phyloP scores from a whole-genome alignment of 2,113 vertebrate species.

The Pseudopipra pipra region DNA sequence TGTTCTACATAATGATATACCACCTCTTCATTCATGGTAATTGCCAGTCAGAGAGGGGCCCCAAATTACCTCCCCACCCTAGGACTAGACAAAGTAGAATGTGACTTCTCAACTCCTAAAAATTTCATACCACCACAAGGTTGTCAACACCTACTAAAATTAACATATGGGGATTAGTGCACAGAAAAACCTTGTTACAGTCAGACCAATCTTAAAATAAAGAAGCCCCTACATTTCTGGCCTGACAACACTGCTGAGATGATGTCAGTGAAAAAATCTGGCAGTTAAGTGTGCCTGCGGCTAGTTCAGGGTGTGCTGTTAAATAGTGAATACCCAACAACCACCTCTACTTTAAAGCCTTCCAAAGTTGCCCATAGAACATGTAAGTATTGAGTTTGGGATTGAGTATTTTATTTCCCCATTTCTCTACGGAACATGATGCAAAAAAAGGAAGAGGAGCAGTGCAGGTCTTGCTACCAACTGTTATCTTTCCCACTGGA shows the following conservation, averaged over 20 bases:
- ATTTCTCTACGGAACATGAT: neutral
- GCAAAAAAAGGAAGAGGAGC: neutral
- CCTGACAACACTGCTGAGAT: neutral
- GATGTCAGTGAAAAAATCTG: neutral
- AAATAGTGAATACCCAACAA: neutral
- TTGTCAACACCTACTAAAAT: neutral
- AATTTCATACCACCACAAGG: neutral
- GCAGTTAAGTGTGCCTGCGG: neutral
- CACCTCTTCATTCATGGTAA: neutral
- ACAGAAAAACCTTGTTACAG: neutral
- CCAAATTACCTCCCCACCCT: neutral
- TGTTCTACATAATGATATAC: neutral
- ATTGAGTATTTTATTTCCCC: neutral
- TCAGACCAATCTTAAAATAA: neutral
- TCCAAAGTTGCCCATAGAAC: neutral
- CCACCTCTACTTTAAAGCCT: neutral
- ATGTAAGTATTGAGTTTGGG: neutral
- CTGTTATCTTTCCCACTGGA: neutral
- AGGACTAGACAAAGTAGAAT: neutral
- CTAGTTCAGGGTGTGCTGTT: neutral
- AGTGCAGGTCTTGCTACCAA: neutral
- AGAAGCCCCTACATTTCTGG: neutral
- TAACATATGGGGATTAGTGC: neutral
- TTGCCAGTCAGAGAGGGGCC: neutral
- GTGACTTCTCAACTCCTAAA: neutral